Percentiles rank a stretch among this genome's conserved stretches.
Conservation (phyloP, 2,888 invertebrate species). For the Leptarthrus brevirostris region DNA sequence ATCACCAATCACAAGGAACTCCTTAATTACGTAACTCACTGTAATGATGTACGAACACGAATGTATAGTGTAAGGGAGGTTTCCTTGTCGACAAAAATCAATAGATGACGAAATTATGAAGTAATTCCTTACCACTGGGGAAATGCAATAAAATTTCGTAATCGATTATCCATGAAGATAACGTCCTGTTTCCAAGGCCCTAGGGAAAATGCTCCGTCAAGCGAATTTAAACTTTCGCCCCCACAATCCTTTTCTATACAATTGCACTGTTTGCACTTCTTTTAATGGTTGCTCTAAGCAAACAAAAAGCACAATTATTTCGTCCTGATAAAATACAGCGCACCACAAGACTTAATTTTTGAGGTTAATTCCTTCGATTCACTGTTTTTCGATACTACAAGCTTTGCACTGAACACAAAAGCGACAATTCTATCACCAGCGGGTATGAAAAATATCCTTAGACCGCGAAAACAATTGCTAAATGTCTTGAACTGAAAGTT, state of each 20-base stretch:
- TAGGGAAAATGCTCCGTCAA: neutral
- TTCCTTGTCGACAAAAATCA: constrained; percentile 38
- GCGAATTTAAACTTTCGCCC: neutral
- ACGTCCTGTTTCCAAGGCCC: constrained; percentile 22
- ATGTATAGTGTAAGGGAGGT: neutral
- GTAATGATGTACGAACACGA: constrained; percentile 15
- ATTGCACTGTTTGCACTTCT: neutral
- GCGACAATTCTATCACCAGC: neutral
- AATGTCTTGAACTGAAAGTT: constrained; percentile 4
- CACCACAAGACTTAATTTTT: too few species aligned
- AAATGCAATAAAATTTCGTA: constrained; percentile 45
- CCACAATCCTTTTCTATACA: too few species aligned
- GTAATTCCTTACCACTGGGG: constrained; percentile 46
- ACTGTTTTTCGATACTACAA: too few species aligned
- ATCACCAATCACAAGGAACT: too few species aligned
- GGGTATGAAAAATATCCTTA: neutral
- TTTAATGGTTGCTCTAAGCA: too few species aligned
- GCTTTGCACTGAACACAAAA: too few species aligned
- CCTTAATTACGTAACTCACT: constrained; percentile 8
- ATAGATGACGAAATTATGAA: constrained; percentile 49
- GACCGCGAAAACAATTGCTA: constrained; percentile 14
- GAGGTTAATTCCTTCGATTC: too few species aligned
- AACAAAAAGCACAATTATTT: too few species aligned
- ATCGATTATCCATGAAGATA: constrained; percentile 45
- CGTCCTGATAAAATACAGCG: too few species aligned